These are phyloP conservation scores for Ornithoptera alexandrae DNA, from an alignment of 2,888 invertebrate genomes.

Conservation along the genomic window DNA sequence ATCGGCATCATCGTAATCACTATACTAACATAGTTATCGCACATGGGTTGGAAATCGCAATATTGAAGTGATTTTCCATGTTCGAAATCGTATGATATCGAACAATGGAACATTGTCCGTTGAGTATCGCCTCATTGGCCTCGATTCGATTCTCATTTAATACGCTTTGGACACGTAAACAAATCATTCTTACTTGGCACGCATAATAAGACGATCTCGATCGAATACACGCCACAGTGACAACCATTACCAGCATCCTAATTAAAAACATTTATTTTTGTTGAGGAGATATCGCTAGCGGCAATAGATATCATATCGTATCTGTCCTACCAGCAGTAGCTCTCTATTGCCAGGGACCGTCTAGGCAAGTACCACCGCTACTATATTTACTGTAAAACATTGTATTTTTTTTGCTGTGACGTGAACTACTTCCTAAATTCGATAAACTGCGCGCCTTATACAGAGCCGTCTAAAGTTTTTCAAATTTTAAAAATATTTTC, in stretches of 20 bases:
- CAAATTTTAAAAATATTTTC: too few species aligned
- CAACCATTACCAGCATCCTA: background rate
- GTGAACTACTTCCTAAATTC: too few species aligned
- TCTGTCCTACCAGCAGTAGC: too few species aligned
- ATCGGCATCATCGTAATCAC: background rate
- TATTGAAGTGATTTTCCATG: slow-evolving; percentile 22
- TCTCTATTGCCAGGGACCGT: too few species aligned
- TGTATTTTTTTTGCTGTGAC: too few species aligned
- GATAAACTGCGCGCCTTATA: too few species aligned
- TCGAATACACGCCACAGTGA: background rate
- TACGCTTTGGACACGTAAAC: slow-evolving; percentile 24
- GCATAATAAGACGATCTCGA: background rate
- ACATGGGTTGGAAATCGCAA: background rate
- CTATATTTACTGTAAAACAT: too few species aligned
- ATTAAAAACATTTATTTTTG: background rate
- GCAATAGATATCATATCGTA: too few species aligned
- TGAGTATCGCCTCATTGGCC: slow-evolving; percentile 35
- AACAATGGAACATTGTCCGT: slow-evolving; percentile 45
- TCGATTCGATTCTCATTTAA: slow-evolving; percentile 31
- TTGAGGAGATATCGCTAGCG: background rate
- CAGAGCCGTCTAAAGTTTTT: too few species aligned
- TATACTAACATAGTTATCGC: background rate
- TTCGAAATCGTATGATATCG: slow-evolving; percentile 28
- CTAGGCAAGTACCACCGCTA: too few species aligned
- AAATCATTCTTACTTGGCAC: slow-evolving; percentile 3